Percentiles rank a stretch among this genome's conserved stretches.
These are phyloP conservation scores for Pongo pygmaeus DNA, from an alignment of 2,113 vertebrate species.

Conservation along the genomic window DNA sequence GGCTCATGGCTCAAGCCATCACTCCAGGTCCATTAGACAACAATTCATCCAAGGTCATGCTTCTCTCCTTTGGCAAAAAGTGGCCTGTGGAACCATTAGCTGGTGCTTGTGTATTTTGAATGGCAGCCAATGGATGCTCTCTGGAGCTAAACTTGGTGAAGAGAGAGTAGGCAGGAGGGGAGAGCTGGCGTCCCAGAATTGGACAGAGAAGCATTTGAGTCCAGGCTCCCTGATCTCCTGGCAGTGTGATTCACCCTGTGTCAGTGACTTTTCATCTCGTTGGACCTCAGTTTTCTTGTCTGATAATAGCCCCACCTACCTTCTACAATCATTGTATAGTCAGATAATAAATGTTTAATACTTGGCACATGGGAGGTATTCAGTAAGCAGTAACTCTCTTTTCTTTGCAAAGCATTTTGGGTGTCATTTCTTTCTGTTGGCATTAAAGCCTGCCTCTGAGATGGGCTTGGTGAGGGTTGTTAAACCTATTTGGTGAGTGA, in stretches of 20 bases:
- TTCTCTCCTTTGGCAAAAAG: neutral
- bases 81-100: neutral
- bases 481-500: neutral
- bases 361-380: fast-evolving
- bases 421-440: neutral
- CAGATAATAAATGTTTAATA: neutral
- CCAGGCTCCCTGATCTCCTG: neutral
- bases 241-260: neutral
- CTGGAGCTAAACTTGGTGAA: neutral
- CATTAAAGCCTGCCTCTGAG: neutral
- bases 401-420: neutral
- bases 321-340: fast-evolving
- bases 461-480: neutral
- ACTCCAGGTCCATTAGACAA: neutral
- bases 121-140: neutral
- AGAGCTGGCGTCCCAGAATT: too few relatives aligned
- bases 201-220: neutral
- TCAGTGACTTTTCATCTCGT: neutral
- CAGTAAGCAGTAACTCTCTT: neutral
- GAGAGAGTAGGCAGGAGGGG: neutral
- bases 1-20: fast-evolving
- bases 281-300: neutral
- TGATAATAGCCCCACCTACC: neutral
- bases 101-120: fast-evolving
- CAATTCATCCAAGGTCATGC: neutral